Percentiles rank a stretch among this genome's conserved stretches.
Conservation (phyloP, 1,140 invertebrate genomes). For the Cryptotermes secundus region DNA sequence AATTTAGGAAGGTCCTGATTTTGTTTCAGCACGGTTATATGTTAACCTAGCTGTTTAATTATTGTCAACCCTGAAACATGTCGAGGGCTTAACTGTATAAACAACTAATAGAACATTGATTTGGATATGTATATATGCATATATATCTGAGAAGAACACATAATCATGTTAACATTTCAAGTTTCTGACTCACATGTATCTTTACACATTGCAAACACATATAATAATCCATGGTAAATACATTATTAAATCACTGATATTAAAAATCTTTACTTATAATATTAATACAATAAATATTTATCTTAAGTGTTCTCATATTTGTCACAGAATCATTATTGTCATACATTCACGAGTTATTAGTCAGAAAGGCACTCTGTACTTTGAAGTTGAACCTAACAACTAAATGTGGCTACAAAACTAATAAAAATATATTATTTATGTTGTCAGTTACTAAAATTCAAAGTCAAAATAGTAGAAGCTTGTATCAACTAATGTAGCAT, state of each 20-base stretch:
- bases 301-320: neutral
- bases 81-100: neutral
- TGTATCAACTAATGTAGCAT: too few relatives aligned
- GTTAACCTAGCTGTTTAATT: neutral
- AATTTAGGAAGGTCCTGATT: conserved; percentile 19
- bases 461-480: too few relatives aligned
- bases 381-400: neutral
- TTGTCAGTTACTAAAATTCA: too few relatives aligned
- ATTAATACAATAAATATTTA: conserved; percentile 9
- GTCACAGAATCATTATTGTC: conserved; percentile 16
- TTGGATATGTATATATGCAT: neutral
- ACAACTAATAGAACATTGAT: conserved; percentile 8
- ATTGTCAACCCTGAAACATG: neutral
- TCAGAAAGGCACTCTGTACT: conserved; percentile 5
- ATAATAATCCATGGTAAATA: conserved; percentile 2
- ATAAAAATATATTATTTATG: too few relatives aligned
- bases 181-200: neutral
- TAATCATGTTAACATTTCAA: neutral
- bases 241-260: conserved; percentile 11
- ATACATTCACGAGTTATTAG: neutral
- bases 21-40: neutral
- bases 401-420: too few relatives aligned
- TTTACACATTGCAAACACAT: neutral
- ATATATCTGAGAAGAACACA: neutral
- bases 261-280: conserved; percentile 11